A percentile compares a stretch with the other conserved stretches of the same genome.
These are phyloP conservation scores for Neopipo cinnamomea DNA, from an alignment of 2,113 vertebrate species.

Conservation along the genomic window DNA sequence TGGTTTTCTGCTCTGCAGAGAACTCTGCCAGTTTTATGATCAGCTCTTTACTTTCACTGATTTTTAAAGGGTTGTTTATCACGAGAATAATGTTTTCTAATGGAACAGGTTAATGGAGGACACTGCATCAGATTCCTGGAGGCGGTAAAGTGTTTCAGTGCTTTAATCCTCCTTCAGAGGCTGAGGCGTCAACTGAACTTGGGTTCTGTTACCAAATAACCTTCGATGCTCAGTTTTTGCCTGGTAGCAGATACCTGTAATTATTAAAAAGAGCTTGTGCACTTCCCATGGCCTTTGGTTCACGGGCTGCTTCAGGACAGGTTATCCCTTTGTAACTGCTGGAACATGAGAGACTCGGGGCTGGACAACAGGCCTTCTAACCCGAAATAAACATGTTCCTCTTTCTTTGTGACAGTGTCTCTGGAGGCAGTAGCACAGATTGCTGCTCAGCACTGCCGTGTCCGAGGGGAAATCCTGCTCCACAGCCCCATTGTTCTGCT, in stretches of 20 bases:
- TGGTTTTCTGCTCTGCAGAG: not conserved
- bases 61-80: not conserved
- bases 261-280: not conserved
- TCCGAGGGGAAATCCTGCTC: slow-evolving; percentile 8
- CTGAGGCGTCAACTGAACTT: not conserved
- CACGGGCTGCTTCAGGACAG: not conserved
- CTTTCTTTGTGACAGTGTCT: not conserved
- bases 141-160: not conserved
- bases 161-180: not conserved
- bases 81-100: not conserved
- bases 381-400: not conserved
- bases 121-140: not conserved
- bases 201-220: not conserved
- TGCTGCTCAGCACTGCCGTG: not conserved
- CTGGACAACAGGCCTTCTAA: not conserved
- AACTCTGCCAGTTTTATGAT: not conserved
- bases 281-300: not conserved
- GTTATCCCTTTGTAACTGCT: not conserved
- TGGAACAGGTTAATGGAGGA: not conserved
- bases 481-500: not conserved
- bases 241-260: not conserved
- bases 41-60: not conserved
- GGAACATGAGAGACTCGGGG: not conserved
- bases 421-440: not conserved
- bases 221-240: not conserved